A percentile compares a stretch with the other conserved stretches of the same genome.
These are phyloP conservation scores for Tapera naevia DNA, from an alignment of 2,797 vertebrate genomes.

Conservation along the genomic window DNA sequence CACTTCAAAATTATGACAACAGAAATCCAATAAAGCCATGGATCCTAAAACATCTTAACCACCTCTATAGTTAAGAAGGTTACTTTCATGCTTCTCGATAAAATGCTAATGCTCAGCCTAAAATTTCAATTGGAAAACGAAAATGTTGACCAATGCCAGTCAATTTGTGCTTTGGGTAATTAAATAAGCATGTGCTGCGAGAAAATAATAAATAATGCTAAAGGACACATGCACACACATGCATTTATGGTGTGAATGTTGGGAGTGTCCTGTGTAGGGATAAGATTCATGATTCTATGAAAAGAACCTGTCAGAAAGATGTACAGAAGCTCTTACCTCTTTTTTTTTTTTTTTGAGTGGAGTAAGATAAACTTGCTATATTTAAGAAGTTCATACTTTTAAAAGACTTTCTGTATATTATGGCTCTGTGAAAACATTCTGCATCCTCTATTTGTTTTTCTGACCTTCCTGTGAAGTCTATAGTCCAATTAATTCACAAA, in stretches of 20 bases:
- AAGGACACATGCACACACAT: too few relatives aligned
- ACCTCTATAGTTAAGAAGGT: too few relatives aligned
- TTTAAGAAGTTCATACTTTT: background rate
- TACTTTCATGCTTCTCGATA: background rate
- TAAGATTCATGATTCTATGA: too few relatives aligned
- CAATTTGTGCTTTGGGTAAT: background rate
- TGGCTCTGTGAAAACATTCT: background rate
- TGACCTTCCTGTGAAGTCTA: background rate
- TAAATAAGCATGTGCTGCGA: background rate
- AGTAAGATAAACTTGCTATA: background rate
- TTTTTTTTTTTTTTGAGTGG: background rate
- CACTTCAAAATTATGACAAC: background rate
- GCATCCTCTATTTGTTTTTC: background rate
- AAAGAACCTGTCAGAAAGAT: background rate
- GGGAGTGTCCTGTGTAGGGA: too few relatives aligned
- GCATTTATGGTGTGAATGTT: too few relatives aligned
- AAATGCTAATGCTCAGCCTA: background rate
- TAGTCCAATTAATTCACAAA: background rate
- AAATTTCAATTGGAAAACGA: background rate
- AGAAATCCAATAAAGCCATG: fast-evolving
- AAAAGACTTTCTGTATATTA: background rate
- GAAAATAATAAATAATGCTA: background rate
- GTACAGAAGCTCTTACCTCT: background rate
- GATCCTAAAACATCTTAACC: background rate
- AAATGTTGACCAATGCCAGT: background rate